Conservation (phyloP, 1,140 invertebrate species). For the Frieseomelitta varia region DNA sequence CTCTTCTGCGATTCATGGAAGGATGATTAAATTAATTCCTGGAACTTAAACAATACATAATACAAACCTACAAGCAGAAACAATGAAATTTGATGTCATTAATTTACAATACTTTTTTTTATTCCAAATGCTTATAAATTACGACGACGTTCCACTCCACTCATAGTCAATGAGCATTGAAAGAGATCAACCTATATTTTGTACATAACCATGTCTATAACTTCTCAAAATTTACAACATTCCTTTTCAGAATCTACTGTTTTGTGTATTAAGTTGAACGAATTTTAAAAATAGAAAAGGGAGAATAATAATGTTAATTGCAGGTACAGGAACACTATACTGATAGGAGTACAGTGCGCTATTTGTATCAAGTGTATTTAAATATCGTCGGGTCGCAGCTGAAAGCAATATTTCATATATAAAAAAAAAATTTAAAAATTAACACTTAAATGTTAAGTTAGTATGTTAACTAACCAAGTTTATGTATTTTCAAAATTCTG, state of each 20-base stretch:
- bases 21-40: not conserved
- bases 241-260: not conserved
- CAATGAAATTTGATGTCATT: not conserved
- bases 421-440: not conserved
- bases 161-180: not conserved
- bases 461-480: not conserved
- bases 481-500: conserved; percentile 80
- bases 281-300: conserved; percentile 20
- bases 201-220: not conserved
- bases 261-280: not conserved
- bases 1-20: not conserved
- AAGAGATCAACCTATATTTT: not conserved
- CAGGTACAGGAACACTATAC: conserved; percentile 42
- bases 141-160: not conserved
- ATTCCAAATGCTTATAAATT: conserved; percentile 29
- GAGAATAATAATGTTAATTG: conserved; percentile 15
- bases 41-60: not conserved
- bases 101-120: conserved; percentile 3
- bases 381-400: conserved; percentile 13
- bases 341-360: conserved; percentile 25
- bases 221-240: not conserved
- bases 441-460: not conserved
- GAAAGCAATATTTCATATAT: not conserved
- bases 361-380: not conserved
- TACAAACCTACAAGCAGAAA: not conserved